These are phyloP conservation scores for Macrosteles quadrilineatus DNA, from an alignment of 1,140 invertebrate genomes.

Conservation along the genomic window DNA sequence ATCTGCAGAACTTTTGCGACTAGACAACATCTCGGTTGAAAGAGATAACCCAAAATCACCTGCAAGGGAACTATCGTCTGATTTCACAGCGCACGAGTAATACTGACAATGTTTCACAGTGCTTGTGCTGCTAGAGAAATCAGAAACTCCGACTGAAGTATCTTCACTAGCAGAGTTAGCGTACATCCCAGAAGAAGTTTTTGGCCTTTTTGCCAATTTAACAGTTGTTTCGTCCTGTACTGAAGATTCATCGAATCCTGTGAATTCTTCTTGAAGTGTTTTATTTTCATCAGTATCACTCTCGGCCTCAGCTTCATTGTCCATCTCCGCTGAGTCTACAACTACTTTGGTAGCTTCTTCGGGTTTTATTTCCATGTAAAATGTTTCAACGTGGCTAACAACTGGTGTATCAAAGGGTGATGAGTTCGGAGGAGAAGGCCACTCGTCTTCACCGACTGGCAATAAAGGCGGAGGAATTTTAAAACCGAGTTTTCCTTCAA, in stretches of 20 bases:
- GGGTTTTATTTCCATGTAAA: slow-evolving; percentile 74
- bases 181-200: slow-evolving; percentile 57
- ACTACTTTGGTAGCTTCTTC: slow-evolving; percentile 70
- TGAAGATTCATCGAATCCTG: slow-evolving; percentile 43
- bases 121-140: slow-evolving; percentile 69
- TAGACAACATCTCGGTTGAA: slow-evolving; percentile 41
- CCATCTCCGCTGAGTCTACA: slow-evolving; percentile 47
- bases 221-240: slow-evolving; percentile 63
- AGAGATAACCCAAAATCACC: slow-evolving; percentile 42
- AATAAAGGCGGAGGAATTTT: slow-evolving; percentile 45
- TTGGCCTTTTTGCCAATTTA: slow-evolving; percentile 69
- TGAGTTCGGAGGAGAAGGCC: slow-evolving; percentile 72
- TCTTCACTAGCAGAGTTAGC: slow-evolving; percentile 76
- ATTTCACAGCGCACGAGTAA: slow-evolving; percentile 38
- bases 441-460: slow-evolving; percentile 56
- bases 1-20: slow-evolving; percentile 42
- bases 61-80: slow-evolving; percentile 43
- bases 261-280: slow-evolving; percentile 56
- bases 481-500: slow-evolving; percentile 36
- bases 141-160: slow-evolving; percentile 78
- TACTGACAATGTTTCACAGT: slow-evolving; percentile 41
- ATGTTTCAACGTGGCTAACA: slow-evolving; percentile 81
- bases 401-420: slow-evolving; percentile 63
- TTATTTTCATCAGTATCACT: slow-evolving; percentile 44
- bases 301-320: slow-evolving; percentile 39